Base-by-base conservation (phyloP, 2,888 invertebrate genomes). In the Drosophila meridionalis region DNA sequence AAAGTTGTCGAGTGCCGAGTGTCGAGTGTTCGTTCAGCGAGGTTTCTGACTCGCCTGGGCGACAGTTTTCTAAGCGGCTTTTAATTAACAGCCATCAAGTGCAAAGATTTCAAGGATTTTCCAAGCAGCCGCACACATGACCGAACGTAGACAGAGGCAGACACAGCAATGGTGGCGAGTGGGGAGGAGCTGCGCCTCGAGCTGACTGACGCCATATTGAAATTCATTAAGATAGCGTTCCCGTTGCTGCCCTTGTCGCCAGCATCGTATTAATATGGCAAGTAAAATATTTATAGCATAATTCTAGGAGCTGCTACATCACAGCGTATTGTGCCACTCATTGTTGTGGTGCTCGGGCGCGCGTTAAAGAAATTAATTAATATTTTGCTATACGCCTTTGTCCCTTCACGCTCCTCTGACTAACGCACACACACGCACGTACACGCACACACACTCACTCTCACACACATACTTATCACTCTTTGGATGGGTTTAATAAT, bases 271-370 rank as follows among this genome's bases (percentile, higher is more conserved):
- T 86, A 86, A 90, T 83, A 81, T 83, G 90, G 89, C 89, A 83
- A 89, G 89, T 90, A 75, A 90, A 87, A 87, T 90, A 87, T 90
- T 90, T 90, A 87, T 90, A 81, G 89, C 90, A 90, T 87, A 89
- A 79, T 87, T 87, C 87, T 81, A 71, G 89, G 76, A 75, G 78
- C 87, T 61, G 80, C 72, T 82, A 74, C 82, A 87, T 73, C 73
- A 32, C 64, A 73, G 77, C 73, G 75, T 75, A 86, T 78, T 90
- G 86, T 80, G 83, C 63, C 71, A 82, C 74, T 87, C 80, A 82
- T 80, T 90, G 88, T 90, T 88, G 90, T 74, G 90, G 88, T 75
- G 67, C 59, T 64, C 47, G 57, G 58, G 59, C 57, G 72, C 80
- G 90, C 75, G 83, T 78, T 82, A 89, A 89, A 78, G 87, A 90